These are phyloP conservation scores for Sciurus niger DNA, from an alignment of 2,113 vertebrate species.

Conservation along the genomic window DNA sequence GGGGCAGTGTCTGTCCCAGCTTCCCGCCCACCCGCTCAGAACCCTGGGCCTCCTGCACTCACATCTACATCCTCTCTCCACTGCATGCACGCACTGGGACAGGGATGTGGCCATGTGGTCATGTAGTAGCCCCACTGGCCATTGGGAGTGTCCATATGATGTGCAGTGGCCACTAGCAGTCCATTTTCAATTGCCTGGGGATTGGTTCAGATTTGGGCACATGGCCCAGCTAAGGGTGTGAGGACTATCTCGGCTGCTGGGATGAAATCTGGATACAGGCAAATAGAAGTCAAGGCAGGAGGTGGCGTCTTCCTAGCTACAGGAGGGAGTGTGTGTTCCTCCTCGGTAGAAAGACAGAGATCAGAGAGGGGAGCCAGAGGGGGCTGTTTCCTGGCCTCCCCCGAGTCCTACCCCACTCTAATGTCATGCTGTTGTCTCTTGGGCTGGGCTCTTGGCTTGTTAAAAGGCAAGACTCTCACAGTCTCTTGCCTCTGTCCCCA, in stretches of 20 bases:
- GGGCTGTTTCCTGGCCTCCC: background rate
- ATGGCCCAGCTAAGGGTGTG: no score
- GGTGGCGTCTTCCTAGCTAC: background rate
- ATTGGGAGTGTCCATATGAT: background rate
- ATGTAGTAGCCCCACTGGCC: rapidly evolving
- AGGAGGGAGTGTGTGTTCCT: rapidly evolving
- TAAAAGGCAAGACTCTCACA: background rate
- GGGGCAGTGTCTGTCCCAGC: no score
- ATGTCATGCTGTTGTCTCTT: background rate
- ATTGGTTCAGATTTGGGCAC: no score
- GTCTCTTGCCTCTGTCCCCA: background rate
- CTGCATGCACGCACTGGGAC: background rate
- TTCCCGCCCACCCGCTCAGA: no score
- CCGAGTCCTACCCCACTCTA: background rate
- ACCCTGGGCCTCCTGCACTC: no score
- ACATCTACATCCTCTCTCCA: no score
- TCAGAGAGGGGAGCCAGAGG: background rate
- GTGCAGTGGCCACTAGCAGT: background rate
- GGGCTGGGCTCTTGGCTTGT: background rate
- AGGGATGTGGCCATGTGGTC: background rate
- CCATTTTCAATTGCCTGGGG: background rate
- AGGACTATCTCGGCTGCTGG: background rate
- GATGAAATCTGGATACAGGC: no score
- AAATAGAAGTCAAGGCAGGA: background rate
- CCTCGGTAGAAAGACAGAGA: rapidly evolving